A percentile compares a stretch with the other conserved stretches of the same genome.
Conservation (phyloP, 1,140 invertebrate genomes). For the Arctopsyche grandis region DNA sequence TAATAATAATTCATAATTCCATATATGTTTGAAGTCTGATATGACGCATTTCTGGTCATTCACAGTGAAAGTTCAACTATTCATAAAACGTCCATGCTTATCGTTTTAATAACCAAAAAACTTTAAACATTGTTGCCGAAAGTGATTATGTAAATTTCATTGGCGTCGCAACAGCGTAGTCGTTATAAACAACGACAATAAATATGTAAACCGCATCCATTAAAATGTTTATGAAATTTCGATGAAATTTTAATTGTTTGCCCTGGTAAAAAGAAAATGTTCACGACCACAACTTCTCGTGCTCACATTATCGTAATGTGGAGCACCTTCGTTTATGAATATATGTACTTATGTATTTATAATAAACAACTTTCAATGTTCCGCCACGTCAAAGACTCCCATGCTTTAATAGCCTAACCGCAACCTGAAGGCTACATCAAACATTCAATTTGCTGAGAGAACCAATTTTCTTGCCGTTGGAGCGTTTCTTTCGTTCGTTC, state of each 20-base stretch:
- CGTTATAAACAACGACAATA: not conserved
- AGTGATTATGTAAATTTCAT: slow-evolving; percentile 18
- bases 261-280: not conserved
- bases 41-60: too few species aligned
- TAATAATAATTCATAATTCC: too few species aligned
- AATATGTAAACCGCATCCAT: not conserved
- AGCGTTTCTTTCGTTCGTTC: slow-evolving; percentile 35
- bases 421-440: slow-evolving; percentile 38
- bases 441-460: slow-evolving; percentile 22
- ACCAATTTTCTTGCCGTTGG: slow-evolving; percentile 14
- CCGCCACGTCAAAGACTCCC: not conserved
- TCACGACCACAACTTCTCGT: not conserved
- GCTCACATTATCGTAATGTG: not conserved
- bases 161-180: not conserved
- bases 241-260: slow-evolving; percentile 7
- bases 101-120: not conserved
- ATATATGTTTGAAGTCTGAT: too few species aligned
- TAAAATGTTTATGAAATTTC: not conserved
- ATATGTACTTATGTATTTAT: not conserved
- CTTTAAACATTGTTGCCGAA: not conserved
- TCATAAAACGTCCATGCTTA: not conserved
- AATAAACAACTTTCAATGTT: not conserved
- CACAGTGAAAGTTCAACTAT: too few species aligned
- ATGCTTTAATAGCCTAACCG: slow-evolving; percentile 31
- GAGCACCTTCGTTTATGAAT: not conserved